Evolutionary conservation across 2,888 invertebrate genomes (phyloP).

Genomic region (Cheilosia vernalis): DNA sequence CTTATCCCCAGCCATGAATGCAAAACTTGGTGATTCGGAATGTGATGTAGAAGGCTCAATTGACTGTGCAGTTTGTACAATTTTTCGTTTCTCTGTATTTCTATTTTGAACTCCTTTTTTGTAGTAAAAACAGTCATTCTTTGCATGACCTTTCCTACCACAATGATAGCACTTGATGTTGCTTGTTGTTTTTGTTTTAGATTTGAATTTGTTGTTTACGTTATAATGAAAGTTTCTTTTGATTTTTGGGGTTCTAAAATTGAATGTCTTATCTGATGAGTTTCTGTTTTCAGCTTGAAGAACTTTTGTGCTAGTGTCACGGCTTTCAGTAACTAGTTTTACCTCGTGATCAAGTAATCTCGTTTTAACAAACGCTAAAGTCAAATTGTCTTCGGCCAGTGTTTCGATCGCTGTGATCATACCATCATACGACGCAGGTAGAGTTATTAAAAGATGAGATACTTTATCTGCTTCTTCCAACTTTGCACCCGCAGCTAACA

Average conservation of each 20-base stretch:
- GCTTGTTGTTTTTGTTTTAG: neutral
- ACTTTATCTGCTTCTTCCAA: too few species aligned
- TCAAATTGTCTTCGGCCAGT: too few species aligned
- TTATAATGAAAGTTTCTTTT: neutral
- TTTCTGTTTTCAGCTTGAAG: conserved; percentile 69
- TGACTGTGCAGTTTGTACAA: neutral
- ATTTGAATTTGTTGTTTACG: neutral
- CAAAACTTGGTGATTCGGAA: neutral
- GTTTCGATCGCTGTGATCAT: too few species aligned
- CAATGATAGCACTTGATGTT: conserved; percentile 77
- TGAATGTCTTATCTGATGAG: neutral
- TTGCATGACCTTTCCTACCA: conserved; percentile 77
- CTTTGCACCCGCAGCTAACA: conserved; percentile 40
- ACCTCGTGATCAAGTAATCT: too few species aligned
- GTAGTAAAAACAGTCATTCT: conserved; percentile 76
- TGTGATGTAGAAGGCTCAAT: conserved; percentile 15
- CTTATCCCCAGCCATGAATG: conserved; percentile 41
- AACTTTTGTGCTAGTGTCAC: conserved; percentile 77
- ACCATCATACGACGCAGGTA: conserved; percentile 79
- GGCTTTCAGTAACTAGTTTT: conserved; percentile 44
- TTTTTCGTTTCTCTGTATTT: conserved; percentile 18
- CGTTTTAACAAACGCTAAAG: too few species aligned
- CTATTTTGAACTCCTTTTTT: conserved; percentile 33
- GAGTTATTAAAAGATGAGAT: too few species aligned
- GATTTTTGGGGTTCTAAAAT: neutral